phyloP scores from a whole-genome alignment of 1,140 invertebrate genomes.

The Drosophila lowei region DNA sequence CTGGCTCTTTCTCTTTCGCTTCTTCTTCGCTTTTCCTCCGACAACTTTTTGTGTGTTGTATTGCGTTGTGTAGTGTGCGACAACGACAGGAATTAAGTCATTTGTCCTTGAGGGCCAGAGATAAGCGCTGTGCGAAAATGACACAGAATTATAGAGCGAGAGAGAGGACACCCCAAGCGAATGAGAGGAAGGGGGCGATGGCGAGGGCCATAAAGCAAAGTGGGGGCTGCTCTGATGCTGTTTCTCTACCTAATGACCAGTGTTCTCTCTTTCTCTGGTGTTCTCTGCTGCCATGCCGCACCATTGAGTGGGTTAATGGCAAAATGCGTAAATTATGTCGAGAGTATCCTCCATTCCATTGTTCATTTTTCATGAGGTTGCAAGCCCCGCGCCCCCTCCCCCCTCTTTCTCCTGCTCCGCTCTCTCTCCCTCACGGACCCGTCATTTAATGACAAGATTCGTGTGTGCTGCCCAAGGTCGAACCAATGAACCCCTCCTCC shows the following conservation, averaged over 20 bases:
- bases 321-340: conserved; percentile 81
- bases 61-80: conserved; percentile 30
- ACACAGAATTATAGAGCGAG: neutral
- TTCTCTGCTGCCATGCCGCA: conserved; percentile 1
- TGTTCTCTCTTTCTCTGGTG: conserved; percentile 9
- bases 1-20: neutral
- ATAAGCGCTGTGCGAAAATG: conserved; percentile 52
- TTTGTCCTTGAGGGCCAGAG: conserved; percentile 77
- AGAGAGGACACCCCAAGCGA: neutral
- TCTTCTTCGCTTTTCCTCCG: conserved; percentile 18
- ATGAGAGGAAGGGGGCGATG: conserved; percentile 2
- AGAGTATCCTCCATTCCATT: conserved; percentile 51
- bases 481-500: conserved; percentile 45
- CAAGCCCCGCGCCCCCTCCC: neutral
- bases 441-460: conserved; percentile 63
- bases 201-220: conserved; percentile 1
- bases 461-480: conserved; percentile 53
- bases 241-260: conserved; percentile 34
- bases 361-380: conserved; percentile 41
- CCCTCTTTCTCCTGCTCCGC: neutral
- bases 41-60: conserved; percentile 51
- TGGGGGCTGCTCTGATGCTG: conserved; percentile 19
- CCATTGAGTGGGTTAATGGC: conserved; percentile 75
- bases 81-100: conserved; percentile 75
- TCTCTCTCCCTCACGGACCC: conserved; percentile 5